Percentiles rank a stretch among this genome's conserved stretches.
phyloP scores from a whole-genome alignment of 2,797 vertebrate genomes.

The Gouania willdenowi region DNA sequence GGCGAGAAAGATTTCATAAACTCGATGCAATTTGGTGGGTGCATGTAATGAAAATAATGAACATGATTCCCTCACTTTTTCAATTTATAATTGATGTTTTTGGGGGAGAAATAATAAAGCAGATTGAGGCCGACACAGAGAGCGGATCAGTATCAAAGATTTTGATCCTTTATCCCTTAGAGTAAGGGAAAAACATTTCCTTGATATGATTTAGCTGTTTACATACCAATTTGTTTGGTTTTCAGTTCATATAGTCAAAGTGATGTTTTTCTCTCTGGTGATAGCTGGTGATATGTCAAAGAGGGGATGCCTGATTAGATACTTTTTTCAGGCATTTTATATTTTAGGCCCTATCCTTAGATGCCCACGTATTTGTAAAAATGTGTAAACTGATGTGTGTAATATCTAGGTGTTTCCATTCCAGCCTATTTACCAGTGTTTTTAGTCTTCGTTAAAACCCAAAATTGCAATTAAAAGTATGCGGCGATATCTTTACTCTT shows the following conservation, averaged over 20 bases:
- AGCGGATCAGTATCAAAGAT: conserved; percentile 39
- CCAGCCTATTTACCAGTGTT: too few species aligned
- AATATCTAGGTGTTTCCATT: too few species aligned
- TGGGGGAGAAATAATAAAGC: conserved; percentile 45
- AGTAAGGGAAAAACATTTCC: conserved; percentile 33
- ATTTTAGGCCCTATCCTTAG: conserved; percentile 1
- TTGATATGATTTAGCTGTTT: conserved; percentile 52
- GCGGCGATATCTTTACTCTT: too few species aligned
- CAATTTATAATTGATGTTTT: conserved; percentile 48
- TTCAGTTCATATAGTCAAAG: conserved; percentile 66
- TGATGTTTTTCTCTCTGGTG: conserved; percentile 55
- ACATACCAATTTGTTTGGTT: conserved; percentile 55
- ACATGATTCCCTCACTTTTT: conserved; percentile 67
- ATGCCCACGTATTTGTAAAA: conserved; percentile 3
- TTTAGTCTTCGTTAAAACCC: too few species aligned
- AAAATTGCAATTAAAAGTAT: too few species aligned
- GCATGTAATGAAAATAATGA: conserved; percentile 75
- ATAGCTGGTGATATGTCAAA: conserved; percentile 30
- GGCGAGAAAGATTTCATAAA: conserved; percentile 85
- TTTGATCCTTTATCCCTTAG: conserved; percentile 31
- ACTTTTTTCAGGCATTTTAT: conserved; percentile 22
- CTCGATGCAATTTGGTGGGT: conserved; percentile 82
- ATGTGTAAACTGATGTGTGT: too few species aligned
- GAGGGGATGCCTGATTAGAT: conserved; percentile 31
- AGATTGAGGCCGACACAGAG: conserved; percentile 37